Percentiles rank a stretch among this genome's conserved stretches.
phyloP scores from a whole-genome alignment of 30 jellyfish, hydroid and myxozoan species.

The Aurelia sp. region DNA sequence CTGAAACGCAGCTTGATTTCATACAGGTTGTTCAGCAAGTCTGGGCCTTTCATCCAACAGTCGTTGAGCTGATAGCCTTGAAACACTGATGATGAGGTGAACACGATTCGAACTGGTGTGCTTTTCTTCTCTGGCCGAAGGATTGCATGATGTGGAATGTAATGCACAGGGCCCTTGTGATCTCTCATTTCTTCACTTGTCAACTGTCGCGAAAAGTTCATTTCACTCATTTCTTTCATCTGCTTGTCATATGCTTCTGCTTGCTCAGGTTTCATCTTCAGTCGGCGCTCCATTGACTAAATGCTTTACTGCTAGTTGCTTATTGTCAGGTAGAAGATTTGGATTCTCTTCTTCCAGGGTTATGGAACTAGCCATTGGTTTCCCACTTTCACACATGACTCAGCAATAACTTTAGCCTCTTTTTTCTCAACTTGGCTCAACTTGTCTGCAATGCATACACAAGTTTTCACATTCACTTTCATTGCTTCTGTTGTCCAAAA shows the following conservation, averaged over 20 bases:
- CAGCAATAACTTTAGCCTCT: constrained; percentile 1
- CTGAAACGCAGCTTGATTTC: constrained; percentile 65
- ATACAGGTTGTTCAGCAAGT: constrained; percentile 61
- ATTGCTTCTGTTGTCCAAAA: constrained; percentile 73
- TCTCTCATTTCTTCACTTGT: constrained; percentile 37
- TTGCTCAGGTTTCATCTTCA: constrained; percentile 51
- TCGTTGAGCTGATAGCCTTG: constrained; percentile 70
- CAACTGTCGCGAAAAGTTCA: constrained; percentile 25
- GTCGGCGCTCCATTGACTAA: constrained; percentile 22
- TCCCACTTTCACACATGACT: not conserved
- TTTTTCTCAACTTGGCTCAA: too few species aligned
- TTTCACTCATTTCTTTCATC: constrained; percentile 32
- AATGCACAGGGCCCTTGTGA: constrained; percentile 59
- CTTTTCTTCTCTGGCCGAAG: constrained; percentile 37
- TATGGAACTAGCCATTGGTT: constrained; percentile 38
- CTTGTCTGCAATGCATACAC: constrained; percentile 3
- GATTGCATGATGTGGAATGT: constrained; percentile 73
- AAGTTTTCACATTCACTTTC: constrained; percentile 29
- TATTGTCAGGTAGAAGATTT: constrained; percentile 60
- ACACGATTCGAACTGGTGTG: constrained; percentile 74
- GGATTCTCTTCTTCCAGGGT: constrained; percentile 84
- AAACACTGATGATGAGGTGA: constrained; percentile 41
- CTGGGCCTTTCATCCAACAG: constrained; percentile 80
- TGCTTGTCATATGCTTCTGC: constrained; percentile 69
- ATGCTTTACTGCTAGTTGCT: not conserved